Evolutionary conservation across 23 tunicate species (phyloP), one percentile per base, ranked within the genome.

Genomic region (Trididemnum clinides): DNA sequence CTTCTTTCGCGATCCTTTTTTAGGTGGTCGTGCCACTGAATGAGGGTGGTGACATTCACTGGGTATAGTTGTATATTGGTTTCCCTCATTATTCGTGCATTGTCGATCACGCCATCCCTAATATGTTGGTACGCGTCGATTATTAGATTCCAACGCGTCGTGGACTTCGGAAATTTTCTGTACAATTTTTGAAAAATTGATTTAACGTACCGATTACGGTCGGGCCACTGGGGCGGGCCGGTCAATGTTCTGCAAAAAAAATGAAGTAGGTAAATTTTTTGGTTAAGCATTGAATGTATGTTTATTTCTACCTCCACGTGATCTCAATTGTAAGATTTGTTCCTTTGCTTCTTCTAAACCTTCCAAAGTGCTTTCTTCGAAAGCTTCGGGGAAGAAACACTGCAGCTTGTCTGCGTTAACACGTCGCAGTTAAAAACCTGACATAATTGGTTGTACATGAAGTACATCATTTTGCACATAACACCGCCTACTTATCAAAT

Each of bases 151-250:
- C 66, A 59, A 28, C 25, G 66, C 5, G 23, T 12, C 22, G 20
- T n/a, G 22, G 20, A 12, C 3, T 5, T 5, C 3, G 21, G 66
- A n/a, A 10, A n/a, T 3, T 19, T 12, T 10, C 25, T 25, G 25
- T 28, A 59, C 66, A 59, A 59, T 4, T n/a, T 5, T 12, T 10
- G 20, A n/a, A 59, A 59, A 5, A 59, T 3, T 4, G 5, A 5
- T n/a, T 59, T 28, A 25, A 59, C 66, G 25, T 59, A 59, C 23
- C 66, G 66, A 28, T 59, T 59, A 5, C 66, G 20, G 25, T 59
- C 66, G 3, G 66, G 66, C 66, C 66, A 59, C 66, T 59, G 66
- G 3, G 66, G 27, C 5, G 66, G 66, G 25, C 66, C 66, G 25
- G 5, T 3, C 20, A 59, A 28, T 3, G 66, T 59, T 28, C 66